Evolutionary conservation across 2,797 vertebrate species (phyloP), one percentile per base, ranked within the genome.

Genomic region (Myotis pilosus): DNA sequence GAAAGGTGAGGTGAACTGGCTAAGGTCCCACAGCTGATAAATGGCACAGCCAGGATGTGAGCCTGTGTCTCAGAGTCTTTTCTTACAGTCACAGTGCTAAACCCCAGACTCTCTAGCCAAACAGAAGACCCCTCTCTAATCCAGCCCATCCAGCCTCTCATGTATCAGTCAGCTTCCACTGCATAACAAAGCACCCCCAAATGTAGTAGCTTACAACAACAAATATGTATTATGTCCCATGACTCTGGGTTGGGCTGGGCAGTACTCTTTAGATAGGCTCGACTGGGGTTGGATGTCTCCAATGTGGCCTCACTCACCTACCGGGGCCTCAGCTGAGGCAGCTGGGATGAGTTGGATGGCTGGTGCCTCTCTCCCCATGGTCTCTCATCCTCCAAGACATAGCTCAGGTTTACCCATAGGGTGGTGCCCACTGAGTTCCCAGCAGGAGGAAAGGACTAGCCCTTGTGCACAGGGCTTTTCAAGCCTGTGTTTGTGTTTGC

Each of bases 391-490:
- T 81, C 57, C 19, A 4, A 19, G 76, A 41, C 2, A 16, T 38
- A 60, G 60, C 28, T 60, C 10, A 0, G 62, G 15, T 33, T 76
- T 16, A 47, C 16, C 15, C 2, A 12, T 0, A 0, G 11, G 4
- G 53, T 62, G 62, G 20, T 5, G 11, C 16, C 72, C 3, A 2
- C 30, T 23, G 62, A 6, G 1, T 28, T 76, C n/a, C 71, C 57
- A 9, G 49, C 4, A 38, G 6, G 13, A 57, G 60, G 57, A 60
- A 68, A 25, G 71, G 11, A 20, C 15, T 11, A 15, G 68, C n/a
- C 17, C n/a, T 22, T 0, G 5, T 11, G 19, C 5, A 30, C 55
- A 78, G 6, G 13, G 11, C 17, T 60, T 51, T 55, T 13, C 19
- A 38, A 28, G 30, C 20, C 3, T n/a, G 41, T 74, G n/a, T 51